Evolutionary conservation across 2,113 vertebrate species (phyloP), one percentile per base, ranked within the genome.

Genomic region (Uria aalge): DNA sequence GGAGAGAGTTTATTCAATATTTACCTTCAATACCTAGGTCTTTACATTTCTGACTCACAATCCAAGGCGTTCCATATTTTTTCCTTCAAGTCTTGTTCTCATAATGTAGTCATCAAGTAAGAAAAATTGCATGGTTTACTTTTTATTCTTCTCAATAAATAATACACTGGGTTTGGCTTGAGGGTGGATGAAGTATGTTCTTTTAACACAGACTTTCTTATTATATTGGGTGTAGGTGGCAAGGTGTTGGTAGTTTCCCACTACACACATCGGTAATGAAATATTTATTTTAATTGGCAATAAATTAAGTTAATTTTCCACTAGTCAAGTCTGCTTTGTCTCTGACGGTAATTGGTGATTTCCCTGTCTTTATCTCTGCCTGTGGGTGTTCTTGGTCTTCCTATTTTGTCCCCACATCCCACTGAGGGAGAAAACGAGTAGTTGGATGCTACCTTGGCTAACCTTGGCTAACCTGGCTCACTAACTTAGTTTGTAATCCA

Each of bases 161-260:
- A 73, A 66, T 29, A 23, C 5, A 50, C 20, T 67, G 5, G 0
- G 19, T 81, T 85, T 71, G 5, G 8, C 14, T 85, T 69, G 22
- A 57, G 15, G 81, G 8, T 45, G 32, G 19, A 32, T 3, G 41
- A 66, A 81, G 32, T 22, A 59, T 21, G 3, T 2, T 74, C 4
- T 7, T 84, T 80, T 77, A 73, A 73, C 8, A 40, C 2, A 26
- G 16, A 38, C 4, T 64, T 38, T 40, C 15, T 40, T 87, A 26
- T 6, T 69, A 2, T 36, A 29, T 45, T 55, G 1, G 2, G 2
- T 15, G 5, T 18, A 75, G 8, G 7, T 30, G 8, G 10, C 20
- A 85, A 75, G 19, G 15, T 63, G 8, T 45, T 67, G 32, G 3
- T 53, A 67, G 14, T 19, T 91, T 53, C 8, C 3, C 7, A 11